Conservation (phyloP, 2,888 invertebrate genomes). For the Aleiodes alternator region DNA sequence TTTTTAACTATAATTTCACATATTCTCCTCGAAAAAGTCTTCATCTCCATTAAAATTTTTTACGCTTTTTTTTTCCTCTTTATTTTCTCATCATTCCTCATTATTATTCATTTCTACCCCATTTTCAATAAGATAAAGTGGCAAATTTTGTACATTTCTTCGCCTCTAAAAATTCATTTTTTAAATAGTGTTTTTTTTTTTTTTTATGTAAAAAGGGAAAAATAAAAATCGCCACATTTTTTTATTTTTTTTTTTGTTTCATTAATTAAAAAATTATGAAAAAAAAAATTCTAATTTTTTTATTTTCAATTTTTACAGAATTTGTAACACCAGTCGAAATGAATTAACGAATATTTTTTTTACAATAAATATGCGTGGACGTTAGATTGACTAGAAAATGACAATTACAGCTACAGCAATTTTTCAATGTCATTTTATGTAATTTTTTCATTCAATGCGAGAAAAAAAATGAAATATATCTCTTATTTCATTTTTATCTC, state of each 20-base stretch:
- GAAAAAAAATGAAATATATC: not conserved
- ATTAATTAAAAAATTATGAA: not conserved
- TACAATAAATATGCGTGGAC: slow-evolving; percentile 51
- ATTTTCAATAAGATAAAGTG: slow-evolving; percentile 59
- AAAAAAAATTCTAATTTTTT: slow-evolving; percentile 17
- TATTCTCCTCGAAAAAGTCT: slow-evolving; percentile 22
- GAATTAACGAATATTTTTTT: slow-evolving; percentile 4
- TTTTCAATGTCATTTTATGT: slow-evolving; percentile 45
- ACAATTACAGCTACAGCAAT: slow-evolving; percentile 48
- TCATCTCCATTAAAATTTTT: slow-evolving; percentile 44
- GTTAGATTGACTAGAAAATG: slow-evolving; percentile 61
- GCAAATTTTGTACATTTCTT: slow-evolving; percentile 64
- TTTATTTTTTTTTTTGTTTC: not conserved
- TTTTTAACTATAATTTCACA: slow-evolving; percentile 35
- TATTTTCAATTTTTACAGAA: slow-evolving; percentile 1
- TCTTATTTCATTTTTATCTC: slow-evolving; percentile 33
- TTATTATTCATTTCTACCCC: slow-evolving; percentile 46
- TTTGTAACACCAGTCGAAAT: slow-evolving; percentile 19
- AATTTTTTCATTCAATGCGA: slow-evolving; percentile 38
- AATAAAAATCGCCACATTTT: slow-evolving; percentile 12
- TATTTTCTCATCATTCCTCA: slow-evolving; percentile 48
- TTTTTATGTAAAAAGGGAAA: slow-evolving; percentile 29
- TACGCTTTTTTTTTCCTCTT: slow-evolving; percentile 42
- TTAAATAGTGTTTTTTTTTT: slow-evolving; percentile 37
- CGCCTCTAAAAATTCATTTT: slow-evolving; percentile 38